These are phyloP conservation scores for Oryzias dopingdopingensis DNA, from an alignment of 2,797 vertebrate genomes.

Conservation along the genomic window DNA sequence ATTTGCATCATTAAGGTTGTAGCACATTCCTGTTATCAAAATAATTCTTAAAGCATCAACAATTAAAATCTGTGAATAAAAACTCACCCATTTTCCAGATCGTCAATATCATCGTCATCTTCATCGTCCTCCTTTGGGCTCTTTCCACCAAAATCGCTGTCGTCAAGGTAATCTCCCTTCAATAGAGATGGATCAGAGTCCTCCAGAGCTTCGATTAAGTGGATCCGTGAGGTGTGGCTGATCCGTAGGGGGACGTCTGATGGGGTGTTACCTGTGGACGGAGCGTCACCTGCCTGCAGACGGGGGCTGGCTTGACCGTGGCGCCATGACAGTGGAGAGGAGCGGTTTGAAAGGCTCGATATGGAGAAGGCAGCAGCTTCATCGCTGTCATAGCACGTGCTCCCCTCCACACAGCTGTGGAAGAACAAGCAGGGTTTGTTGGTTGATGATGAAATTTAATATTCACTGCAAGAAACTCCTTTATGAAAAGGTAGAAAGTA, in stretches of 20 bases:
- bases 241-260: conserved; percentile 82
- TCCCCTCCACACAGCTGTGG: conserved; percentile 85
- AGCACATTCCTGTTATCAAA: background rate
- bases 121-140: conserved; percentile 72
- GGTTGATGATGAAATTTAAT: background rate
- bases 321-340: conserved; percentile 92
- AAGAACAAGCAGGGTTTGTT: background rate
- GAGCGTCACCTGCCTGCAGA: conserved; percentile 92
- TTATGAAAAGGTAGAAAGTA: conserved; percentile 6
- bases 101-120: conserved; percentile 82
- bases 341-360: conserved; percentile 92
- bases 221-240: conserved; percentile 86
- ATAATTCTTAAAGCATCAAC: too few relatives aligned
- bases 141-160: conserved; percentile 84
- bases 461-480: conserved; percentile 3
- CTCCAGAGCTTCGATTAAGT: conserved; percentile 86
- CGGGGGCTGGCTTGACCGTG: conserved; percentile 93
- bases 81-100: conserved; percentile 90
- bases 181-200: conserved; percentile 83
- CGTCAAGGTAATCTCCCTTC: conserved; percentile 88
- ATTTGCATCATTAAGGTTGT: background rate
- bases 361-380: conserved; percentile 89
- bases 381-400: conserved; percentile 89
- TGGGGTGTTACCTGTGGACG: conserved; percentile 81
- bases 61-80: background rate